phyloP scores from a whole-genome alignment of 2,797 vertebrate species.

The Mormyrus proboscirostris region DNA sequence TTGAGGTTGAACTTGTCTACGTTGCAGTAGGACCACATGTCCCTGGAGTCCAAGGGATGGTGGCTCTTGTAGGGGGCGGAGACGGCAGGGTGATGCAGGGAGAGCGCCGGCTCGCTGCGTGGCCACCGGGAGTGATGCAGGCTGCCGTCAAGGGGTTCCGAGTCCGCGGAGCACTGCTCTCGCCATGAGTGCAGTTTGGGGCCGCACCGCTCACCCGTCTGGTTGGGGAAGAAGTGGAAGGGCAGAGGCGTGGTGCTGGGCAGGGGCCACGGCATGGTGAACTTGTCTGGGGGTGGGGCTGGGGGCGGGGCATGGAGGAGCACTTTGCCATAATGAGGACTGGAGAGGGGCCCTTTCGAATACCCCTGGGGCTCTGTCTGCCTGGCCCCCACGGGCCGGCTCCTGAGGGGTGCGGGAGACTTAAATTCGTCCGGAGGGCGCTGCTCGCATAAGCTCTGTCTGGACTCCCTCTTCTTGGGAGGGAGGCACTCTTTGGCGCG shows the following conservation, averaged over 20 bases:
- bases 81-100: slow-evolving; percentile 52
- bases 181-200: slow-evolving; percentile 59
- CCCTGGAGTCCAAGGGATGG: slow-evolving; percentile 55
- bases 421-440: slow-evolving; percentile 63
- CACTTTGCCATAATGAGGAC: slow-evolving; percentile 40
- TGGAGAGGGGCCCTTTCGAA: slow-evolving; percentile 34
- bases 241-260: slow-evolving; percentile 54
- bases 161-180: slow-evolving; percentile 43
- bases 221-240: slow-evolving; percentile 52
- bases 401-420: slow-evolving; percentile 60
- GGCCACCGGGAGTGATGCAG: slow-evolving; percentile 61
- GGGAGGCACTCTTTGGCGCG: slow-evolving; percentile 73
- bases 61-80: slow-evolving; percentile 55
- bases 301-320: slow-evolving; percentile 49
- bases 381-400: slow-evolving; percentile 46
- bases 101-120: slow-evolving; percentile 47
- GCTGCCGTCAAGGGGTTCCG: slow-evolving; percentile 38
- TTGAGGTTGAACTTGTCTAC: slow-evolving; percentile 52
- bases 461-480: slow-evolving; percentile 73
- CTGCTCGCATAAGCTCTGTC: slow-evolving; percentile 61
- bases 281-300: slow-evolving; percentile 41
- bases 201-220: slow-evolving; percentile 53
- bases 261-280: slow-evolving; percentile 59
- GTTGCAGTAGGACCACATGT: slow-evolving; percentile 61
- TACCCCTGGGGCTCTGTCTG: slow-evolving; percentile 54